These are phyloP conservation scores for Sinonovacula constricta DNA, from an alignment of 1,140 invertebrate species.

Conservation along the genomic window DNA sequence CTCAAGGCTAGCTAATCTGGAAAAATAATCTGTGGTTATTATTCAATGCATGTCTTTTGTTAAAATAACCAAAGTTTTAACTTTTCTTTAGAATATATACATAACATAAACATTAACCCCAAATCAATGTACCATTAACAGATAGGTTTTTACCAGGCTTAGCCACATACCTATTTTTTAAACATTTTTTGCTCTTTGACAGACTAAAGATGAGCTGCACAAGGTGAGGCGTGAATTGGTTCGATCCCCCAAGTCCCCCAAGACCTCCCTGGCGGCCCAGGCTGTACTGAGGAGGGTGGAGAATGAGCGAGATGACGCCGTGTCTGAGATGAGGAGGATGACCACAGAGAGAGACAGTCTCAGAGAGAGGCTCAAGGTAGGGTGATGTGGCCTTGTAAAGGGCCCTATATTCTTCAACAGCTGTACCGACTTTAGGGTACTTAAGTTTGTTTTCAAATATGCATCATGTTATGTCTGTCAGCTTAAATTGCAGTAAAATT, in stretches of 20 bases:
- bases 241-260: slow-evolving; percentile 74
- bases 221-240: slow-evolving; percentile 73
- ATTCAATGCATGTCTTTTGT: background rate
- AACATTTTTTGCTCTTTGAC: slow-evolving; percentile 19
- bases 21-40: background rate
- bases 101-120: no score
- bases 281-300: slow-evolving; percentile 77
- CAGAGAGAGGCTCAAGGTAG: slow-evolving; percentile 75
- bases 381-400: no score
- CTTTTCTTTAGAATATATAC: no score
- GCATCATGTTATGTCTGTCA: no score
- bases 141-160: no score
- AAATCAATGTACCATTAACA: no score
- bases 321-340: slow-evolving; percentile 73
- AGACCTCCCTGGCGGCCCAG: slow-evolving; percentile 77
- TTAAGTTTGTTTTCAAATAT: no score
- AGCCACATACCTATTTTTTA: no score
- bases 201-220: slow-evolving; percentile 76
- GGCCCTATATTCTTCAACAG: no score
- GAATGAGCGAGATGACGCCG: slow-evolving; percentile 77
- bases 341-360: slow-evolving; percentile 77
- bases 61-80: background rate
- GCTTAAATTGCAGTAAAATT: no score
- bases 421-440: no score
- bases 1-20: background rate